Evolutionary conservation across 2,113 vertebrate genomes (phyloP).

Genomic region (Calypte anna): DNA sequence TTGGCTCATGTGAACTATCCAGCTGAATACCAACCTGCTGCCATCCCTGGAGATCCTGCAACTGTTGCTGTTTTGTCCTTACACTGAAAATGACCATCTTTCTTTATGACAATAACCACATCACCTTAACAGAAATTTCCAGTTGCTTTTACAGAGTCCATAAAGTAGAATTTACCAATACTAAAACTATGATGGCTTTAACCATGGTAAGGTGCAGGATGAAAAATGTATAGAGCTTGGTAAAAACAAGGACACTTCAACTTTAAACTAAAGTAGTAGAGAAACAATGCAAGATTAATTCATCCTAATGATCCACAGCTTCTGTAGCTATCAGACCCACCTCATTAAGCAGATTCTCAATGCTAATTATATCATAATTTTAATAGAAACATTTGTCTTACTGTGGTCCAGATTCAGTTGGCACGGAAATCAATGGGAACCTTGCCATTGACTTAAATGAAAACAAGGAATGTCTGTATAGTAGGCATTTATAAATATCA

Average conservation of each 20-base stretch:
- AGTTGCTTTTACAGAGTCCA: not conserved
- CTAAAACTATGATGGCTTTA: not conserved
- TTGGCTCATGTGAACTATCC: not conserved
- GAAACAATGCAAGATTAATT: not conserved
- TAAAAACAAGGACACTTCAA: not conserved
- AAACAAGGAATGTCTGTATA: not conserved
- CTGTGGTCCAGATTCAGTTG: not conserved
- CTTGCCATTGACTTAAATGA: not conserved
- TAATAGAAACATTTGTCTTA: not conserved
- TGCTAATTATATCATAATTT: not conserved
- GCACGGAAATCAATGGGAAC: not conserved
- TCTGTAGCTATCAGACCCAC: not conserved
- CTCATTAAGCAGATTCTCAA: conserved; percentile 6
- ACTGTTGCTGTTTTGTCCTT: not conserved
- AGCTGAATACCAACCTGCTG: not conserved
- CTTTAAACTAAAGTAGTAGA: not conserved
- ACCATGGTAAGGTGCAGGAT: not conserved
- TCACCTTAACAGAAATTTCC: not conserved
- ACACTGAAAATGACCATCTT: not conserved
- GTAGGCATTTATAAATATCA: not conserved
- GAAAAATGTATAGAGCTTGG: not conserved
- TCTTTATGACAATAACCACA: not conserved
- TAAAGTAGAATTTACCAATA: not conserved
- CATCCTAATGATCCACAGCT: not conserved
- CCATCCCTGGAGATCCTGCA: not conserved